A percentile compares a stretch with the other conserved stretches of the same genome.
Evolutionary conservation across 35 echinoderm and acorn worm species (phyloP).

Genomic region (Patiria miniata): DNA sequence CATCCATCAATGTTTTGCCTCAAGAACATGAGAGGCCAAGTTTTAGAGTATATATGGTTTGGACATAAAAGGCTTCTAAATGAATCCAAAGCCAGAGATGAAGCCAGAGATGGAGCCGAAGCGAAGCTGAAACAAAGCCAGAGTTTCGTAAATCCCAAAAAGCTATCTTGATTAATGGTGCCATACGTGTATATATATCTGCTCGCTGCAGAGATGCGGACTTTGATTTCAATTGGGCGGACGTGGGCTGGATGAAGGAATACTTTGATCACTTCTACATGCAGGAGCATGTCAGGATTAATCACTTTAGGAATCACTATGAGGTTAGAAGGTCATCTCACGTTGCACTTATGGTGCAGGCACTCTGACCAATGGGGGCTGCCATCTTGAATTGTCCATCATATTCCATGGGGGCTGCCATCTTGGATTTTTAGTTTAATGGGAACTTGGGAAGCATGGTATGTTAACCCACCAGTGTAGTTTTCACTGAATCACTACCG

Average conservation of each 20-base stretch:
- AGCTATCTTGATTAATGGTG: background rate
- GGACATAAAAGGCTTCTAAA: no score
- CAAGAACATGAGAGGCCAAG: no score
- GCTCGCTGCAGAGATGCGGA: conserved; percentile 60
- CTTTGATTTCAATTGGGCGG: conserved; percentile 98
- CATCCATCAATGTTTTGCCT: no score
- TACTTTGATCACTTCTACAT: conserved; percentile 96
- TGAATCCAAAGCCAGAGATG: no score
- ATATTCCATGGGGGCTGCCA: background rate
- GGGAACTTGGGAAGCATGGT: no score
- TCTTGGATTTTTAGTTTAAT: background rate
- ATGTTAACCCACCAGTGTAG: no score
- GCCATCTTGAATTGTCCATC: background rate
- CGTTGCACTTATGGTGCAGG: background rate
- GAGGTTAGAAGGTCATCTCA: conserved; percentile 65
- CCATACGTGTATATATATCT: background rate
- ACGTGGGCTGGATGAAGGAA: conserved; percentile 98
- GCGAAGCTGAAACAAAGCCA: no score
- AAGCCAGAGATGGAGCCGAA: no score
- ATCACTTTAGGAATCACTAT: conserved; percentile 99
- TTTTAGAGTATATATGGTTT: no score
- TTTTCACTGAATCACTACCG: no score
- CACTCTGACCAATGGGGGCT: background rate
- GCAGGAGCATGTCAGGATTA: conserved; percentile 93
- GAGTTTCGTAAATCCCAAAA: no score